Percentiles rank a stretch among this genome's conserved stretches.
Conservation (phyloP, 1,140 invertebrate species). For the Pseudomyrmex flavicornis region DNA sequence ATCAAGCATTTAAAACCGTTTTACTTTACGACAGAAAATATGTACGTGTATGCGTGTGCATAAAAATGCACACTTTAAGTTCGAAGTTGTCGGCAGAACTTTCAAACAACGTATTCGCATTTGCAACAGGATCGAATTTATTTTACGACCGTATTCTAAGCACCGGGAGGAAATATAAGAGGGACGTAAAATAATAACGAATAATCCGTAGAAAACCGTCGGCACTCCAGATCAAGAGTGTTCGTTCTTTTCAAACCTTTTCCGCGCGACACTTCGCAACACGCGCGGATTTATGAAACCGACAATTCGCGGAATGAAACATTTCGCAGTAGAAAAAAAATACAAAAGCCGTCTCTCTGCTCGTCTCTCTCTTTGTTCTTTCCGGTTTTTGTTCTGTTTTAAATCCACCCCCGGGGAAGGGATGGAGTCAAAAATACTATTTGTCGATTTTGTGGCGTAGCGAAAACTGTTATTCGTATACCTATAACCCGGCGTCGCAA, state of each 20-base stretch:
- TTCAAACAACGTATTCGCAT: too few species aligned
- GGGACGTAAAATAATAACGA: neutral
- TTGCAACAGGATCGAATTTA: neutral
- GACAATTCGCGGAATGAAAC: neutral
- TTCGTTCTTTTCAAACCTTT: neutral
- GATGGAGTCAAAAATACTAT: constrained; percentile 1
- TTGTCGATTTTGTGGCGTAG: neutral
- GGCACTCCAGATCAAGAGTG: neutral
- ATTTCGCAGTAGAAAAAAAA: neutral
- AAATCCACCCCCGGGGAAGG: too few species aligned
- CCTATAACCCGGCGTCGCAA: neutral
- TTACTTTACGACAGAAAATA: constrained; percentile 7
- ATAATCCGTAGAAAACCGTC: constrained; percentile 17
- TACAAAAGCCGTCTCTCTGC: constrained; percentile 2
- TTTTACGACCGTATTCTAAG: neutral
- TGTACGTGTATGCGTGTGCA: neutral
- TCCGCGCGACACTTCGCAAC: neutral
- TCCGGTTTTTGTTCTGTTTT: neutral
- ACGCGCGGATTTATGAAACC: constrained; percentile 6
- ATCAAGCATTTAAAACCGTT: neutral
- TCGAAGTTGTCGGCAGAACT: neutral
- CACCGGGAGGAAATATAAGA: neutral
- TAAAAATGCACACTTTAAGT: neutral
- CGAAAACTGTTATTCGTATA: neutral
- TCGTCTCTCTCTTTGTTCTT: neutral